Conservation (phyloP, 1,140 invertebrate species). For the Micrasema minimum region DNA sequence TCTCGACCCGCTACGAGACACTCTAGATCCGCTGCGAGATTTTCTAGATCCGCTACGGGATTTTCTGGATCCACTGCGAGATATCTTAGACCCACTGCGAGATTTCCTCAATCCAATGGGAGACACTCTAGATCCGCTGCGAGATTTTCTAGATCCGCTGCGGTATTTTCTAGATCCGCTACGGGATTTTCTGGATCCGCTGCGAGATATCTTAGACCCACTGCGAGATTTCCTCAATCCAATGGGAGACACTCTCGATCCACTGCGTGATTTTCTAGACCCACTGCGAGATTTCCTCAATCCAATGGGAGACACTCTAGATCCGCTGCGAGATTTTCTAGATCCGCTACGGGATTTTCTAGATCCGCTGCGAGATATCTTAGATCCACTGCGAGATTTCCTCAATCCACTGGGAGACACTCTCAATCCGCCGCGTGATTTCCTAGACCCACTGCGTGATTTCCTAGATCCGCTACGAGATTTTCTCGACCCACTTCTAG, state of each 20-base stretch:
- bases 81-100: neutral
- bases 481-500: conserved; percentile 45
- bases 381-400: conserved; percentile 40
- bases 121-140: no score
- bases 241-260: conserved; percentile 56
- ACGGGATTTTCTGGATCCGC: conserved; percentile 55
- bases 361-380: conserved; percentile 35
- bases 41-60: conserved; percentile 34
- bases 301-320: conserved; percentile 48
- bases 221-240: conserved; percentile 54
- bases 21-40: conserved; percentile 25
- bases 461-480: conserved; percentile 47
- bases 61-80: conserved; percentile 47
- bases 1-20: conserved; percentile 34
- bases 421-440: conserved; percentile 56
- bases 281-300: conserved; percentile 54
- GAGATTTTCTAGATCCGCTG: conserved; percentile 55
- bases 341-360: conserved; percentile 40
- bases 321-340: conserved; percentile 55
- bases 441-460: conserved; percentile 48
- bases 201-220: conserved; percentile 55
- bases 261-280: conserved; percentile 57
- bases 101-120: no score
- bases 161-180: conserved; percentile 51
- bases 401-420: conserved; percentile 50